Conservation (phyloP, 2,113 vertebrate species). For the Muscicapa adusta region DNA sequence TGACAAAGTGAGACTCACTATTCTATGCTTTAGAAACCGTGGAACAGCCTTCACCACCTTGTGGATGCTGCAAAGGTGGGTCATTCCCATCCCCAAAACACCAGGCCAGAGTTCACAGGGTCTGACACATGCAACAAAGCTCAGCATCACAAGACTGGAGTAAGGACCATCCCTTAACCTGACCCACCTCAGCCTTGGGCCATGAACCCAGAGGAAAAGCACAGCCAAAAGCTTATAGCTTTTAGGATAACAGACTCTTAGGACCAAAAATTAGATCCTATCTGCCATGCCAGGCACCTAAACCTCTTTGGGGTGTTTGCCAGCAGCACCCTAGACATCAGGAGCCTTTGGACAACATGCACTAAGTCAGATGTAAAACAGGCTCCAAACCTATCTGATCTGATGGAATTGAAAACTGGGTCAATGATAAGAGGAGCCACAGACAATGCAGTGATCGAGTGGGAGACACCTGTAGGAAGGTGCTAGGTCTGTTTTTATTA, state of each 20-base stretch:
- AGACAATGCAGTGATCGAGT: neutral
- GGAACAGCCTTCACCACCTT: neutral
- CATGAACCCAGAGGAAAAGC: neutral
- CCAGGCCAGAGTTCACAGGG: neutral
- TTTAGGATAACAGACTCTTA: neutral
- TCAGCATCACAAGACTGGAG: neutral
- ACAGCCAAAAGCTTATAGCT: neutral
- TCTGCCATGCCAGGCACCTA: neutral
- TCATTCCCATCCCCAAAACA: neutral
- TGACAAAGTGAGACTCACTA: neutral
- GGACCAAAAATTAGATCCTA: neutral
- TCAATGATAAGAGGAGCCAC: neutral
- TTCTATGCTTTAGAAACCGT: neutral
- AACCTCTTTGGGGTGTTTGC: neutral
- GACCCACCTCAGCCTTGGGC: neutral
- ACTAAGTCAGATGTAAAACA: neutral
- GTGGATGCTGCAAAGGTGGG: neutral
- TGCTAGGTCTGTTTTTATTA: neutral
- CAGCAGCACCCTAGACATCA: neutral
- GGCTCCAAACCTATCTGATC: neutral
- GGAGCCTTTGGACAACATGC: rapidly evolving
- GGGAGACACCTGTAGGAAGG: slow-evolving; percentile 2
- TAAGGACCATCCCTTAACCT: neutral
- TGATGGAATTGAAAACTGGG: neutral
- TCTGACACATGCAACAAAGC: neutral